Base-by-base conservation (phyloP, 2,113 vertebrate genomes). In the Oxygymnocypris stewartii region DNA sequence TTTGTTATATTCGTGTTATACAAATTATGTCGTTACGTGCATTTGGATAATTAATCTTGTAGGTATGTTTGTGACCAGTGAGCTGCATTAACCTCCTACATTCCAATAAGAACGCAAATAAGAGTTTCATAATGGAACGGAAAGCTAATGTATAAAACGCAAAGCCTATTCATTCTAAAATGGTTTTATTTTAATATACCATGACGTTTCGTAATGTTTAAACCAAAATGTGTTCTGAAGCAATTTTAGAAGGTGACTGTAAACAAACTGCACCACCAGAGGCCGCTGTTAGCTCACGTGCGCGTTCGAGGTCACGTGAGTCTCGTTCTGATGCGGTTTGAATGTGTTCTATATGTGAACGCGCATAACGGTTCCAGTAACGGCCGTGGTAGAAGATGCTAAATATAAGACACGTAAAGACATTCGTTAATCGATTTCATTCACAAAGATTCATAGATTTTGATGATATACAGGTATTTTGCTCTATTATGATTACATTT, bases 351-450 rank as follows among this genome's bases (percentile, higher is more conserved):
- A 37, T 67, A 78, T 51, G 78, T 79, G 84, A 86, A 85, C 79
- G 84, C 35, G 85, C 87, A 74, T 59, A 91, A 90, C 88, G 88
- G 87, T 84, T 87, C 79, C 37, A 61, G 31, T 59, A 89, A 88
- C 86, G 89, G 87, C 57, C 87, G 61, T 54, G 49, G 63, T 14
- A 69, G 31, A 18, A 37, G 8, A 82, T 31, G 18, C 49, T 23
- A 71, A 78, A 25, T 20, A 9, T 2, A 71, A 4, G 44, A 57
- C 20, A n/a, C 59, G 59, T 83, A 84, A 65, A 80, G 6, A 8
- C 3, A 49, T 65, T 14, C 25, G 13, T 65, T 13, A 42, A 59
- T 80, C 11, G 13, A 47, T 25, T 65, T 80, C 5, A 44, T 18
- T 25, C 10, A 47, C 57, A 44, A 61, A 20, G 2, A n/a, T n/a